Evolutionary conservation across 1,140 invertebrate genomes (phyloP).

Genomic region (Monochamus saltuarius): DNA sequence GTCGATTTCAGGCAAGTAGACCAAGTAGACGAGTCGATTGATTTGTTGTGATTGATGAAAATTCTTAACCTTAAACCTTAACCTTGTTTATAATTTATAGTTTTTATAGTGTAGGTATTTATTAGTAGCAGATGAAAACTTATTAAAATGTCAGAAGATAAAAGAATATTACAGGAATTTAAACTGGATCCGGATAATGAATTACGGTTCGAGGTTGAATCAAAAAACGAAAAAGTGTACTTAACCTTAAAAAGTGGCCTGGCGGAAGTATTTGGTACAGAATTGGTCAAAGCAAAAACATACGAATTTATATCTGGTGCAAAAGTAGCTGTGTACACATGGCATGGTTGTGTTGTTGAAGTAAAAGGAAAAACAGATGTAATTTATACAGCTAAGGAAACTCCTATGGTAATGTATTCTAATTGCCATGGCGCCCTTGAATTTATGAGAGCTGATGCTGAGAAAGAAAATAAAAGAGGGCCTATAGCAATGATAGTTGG

Average conservation of each 20-base stretch:
- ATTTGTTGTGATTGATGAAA: too few species aligned
- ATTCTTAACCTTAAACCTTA: too few species aligned
- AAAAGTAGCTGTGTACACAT: constrained; percentile 95
- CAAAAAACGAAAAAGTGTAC: constrained; percentile 79
- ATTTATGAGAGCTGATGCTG: constrained; percentile 78
- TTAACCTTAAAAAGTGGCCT: constrained; percentile 84
- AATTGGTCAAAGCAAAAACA: constrained; percentile 89
- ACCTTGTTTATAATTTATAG: too few species aligned
- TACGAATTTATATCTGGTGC: constrained; percentile 89
- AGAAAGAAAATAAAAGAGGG: constrained; percentile 70
- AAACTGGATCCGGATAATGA: constrained; percentile 87
- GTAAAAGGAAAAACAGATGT: constrained; percentile 86
- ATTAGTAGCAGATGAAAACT: too few species aligned
- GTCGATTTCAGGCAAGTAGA: too few species aligned
- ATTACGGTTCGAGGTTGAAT: constrained; percentile 91
- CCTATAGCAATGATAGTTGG: constrained; percentile 91
- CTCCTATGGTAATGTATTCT: constrained; percentile 93
- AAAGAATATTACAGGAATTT: constrained; percentile 65
- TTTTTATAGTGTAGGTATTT: too few species aligned
- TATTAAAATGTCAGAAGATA: constrained; percentile 27
- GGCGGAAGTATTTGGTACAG: constrained; percentile 96
- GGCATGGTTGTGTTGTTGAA: constrained; percentile 88
- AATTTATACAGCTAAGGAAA: constrained; percentile 92
- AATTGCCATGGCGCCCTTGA: constrained; percentile 95
- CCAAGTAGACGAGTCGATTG: too few species aligned